Conservation (phyloP, 2,797 vertebrate genomes). For the Pampus argenteus region DNA sequence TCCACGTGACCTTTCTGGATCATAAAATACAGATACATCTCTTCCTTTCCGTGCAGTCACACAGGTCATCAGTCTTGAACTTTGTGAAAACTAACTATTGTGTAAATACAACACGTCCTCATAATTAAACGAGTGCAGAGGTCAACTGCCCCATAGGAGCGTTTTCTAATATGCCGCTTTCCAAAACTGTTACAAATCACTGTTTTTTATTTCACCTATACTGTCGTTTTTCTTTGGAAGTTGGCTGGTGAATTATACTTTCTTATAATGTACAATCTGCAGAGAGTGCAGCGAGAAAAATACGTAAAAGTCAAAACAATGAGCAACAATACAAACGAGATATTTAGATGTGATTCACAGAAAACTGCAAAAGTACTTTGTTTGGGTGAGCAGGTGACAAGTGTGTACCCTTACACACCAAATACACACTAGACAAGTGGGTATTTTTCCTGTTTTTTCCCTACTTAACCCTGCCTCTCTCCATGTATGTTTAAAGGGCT, state of each 20-base stretch:
- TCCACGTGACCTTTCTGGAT: conserved; percentile 48
- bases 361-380: conserved; percentile 38
- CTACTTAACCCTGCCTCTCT: conserved; percentile 55
- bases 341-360: conserved; percentile 18
- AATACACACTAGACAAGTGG: conserved; percentile 47
- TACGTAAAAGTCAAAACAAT: neutral
- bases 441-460: conserved; percentile 53
- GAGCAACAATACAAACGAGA: neutral
- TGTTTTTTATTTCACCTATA: no score
- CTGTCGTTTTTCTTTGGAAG: no score
- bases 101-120: no score
- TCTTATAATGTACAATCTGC: conserved; percentile 4
- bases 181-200: no score
- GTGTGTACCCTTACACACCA: conserved; percentile 48
- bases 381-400: conserved; percentile 55
- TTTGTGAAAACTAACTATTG: neutral
- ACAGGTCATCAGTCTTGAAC: conserved; percentile 6
- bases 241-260: no score
- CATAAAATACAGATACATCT: conserved; percentile 28
- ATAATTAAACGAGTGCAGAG: no score
- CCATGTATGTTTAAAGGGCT: conserved; percentile 42
- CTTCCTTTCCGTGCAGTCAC: conserved; percentile 3
- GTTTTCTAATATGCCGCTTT: no score
- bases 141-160: no score
- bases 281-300: conserved; percentile 12